phyloP scores from a whole-genome alignment of 2,113 vertebrate genomes.

The Corythornis vintsioides region DNA sequence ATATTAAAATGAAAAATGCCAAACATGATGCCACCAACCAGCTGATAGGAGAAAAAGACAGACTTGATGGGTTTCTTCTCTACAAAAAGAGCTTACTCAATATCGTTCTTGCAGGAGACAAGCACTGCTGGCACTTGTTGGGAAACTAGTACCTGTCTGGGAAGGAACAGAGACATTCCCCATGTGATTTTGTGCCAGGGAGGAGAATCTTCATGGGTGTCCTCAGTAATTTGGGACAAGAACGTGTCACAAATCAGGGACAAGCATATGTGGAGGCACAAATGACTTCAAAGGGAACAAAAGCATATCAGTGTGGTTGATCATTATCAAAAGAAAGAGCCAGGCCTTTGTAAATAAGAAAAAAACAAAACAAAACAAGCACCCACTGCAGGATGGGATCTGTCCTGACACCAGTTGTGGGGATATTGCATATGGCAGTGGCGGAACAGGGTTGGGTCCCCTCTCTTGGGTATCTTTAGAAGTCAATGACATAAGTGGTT shows the following conservation, averaged over 20 bases:
- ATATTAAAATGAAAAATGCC: not conserved
- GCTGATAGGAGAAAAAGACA: not conserved
- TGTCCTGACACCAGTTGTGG: not conserved
- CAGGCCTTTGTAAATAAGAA: not conserved
- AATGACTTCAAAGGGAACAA: conserved; percentile 13
- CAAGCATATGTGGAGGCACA: conserved; percentile 20
- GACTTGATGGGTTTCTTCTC: not conserved
- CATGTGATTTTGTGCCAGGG: not conserved
- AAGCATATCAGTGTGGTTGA: not conserved
- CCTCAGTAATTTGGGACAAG: not conserved
- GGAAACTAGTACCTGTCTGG: not conserved
- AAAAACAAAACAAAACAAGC: not conserved
- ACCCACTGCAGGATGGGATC: not conserved
- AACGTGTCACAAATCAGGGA: not conserved
- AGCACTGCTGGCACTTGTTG: not conserved
- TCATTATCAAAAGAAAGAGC: conserved; percentile 29
- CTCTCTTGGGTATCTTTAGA: not conserved
- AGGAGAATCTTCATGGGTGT: conserved; percentile 30
- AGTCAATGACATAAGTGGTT: not conserved
- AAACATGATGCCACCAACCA: not conserved
- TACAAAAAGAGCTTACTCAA: not conserved
- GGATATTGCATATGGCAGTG: not conserved
- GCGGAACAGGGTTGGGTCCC: not conserved
- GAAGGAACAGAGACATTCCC: not conserved
- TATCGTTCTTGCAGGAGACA: not conserved